Conservation (phyloP, 2,888 invertebrate species). For the Callinectes sapidus region DNA sequence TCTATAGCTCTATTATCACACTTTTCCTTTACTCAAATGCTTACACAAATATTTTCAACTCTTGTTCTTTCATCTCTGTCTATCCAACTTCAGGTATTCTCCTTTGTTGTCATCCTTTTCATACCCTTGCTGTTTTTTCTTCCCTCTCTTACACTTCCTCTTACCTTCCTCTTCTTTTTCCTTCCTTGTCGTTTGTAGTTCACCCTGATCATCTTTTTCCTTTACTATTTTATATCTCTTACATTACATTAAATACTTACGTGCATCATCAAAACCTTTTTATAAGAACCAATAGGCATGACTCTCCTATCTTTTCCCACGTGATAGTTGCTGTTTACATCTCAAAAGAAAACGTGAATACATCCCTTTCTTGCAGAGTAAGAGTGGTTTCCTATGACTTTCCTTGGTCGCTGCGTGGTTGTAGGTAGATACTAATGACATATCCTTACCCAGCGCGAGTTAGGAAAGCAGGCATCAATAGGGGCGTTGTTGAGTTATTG, state of each 20-base stretch:
- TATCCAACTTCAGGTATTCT: too few species aligned
- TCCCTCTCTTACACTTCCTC: too few species aligned
- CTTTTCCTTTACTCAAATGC: background rate
- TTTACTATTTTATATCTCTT: background rate
- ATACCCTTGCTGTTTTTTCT: too few species aligned
- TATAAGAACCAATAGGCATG: background rate
- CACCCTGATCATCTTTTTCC: too few species aligned
- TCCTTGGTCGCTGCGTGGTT: background rate
- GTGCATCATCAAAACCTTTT: background rate
- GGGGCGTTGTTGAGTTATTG: background rate
- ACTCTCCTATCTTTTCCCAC: too few species aligned
- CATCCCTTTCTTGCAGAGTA: background rate
- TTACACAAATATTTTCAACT: too few species aligned
- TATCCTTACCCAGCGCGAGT: background rate
- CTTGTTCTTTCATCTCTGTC: too few species aligned
- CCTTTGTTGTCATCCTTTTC: too few species aligned
- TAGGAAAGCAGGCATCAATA: background rate
- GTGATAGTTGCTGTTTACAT: background rate
- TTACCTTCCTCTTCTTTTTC: too few species aligned
- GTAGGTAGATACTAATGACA: background rate
- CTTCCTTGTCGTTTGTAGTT: too few species aligned
- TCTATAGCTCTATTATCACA: background rate
- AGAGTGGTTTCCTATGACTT: background rate
- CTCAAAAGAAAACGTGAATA: background rate
- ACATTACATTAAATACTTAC: too few species aligned